Percentiles rank a stretch among this genome's conserved stretches.
Conservation (phyloP, 2,888 invertebrate genomes). For the Perizoma affinitatum region DNA sequence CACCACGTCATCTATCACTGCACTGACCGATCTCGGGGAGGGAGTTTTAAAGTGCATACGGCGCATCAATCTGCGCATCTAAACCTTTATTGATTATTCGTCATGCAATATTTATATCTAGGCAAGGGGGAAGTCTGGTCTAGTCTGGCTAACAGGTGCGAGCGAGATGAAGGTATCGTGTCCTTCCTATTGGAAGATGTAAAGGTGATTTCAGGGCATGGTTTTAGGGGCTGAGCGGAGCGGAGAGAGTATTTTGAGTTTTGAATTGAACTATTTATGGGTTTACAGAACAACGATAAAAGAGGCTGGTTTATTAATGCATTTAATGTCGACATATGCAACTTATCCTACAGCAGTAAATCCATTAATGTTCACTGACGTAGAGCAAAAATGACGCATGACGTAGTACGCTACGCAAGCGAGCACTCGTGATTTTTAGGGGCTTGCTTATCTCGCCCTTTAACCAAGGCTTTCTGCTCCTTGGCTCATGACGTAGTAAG, state of each 20-base stretch:
- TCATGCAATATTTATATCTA: slow-evolving; percentile 26
- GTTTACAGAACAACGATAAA: too few relatives aligned
- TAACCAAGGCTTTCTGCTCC: too few relatives aligned
- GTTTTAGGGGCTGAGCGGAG: slow-evolving; percentile 7
- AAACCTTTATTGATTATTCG: slow-evolving; percentile 30
- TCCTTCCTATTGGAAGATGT: slow-evolving; percentile 1
- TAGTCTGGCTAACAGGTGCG: slow-evolving; percentile 28
- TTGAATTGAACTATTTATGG: too few relatives aligned
- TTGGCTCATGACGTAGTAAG: too few relatives aligned
- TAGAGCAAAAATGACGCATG: too few relatives aligned
- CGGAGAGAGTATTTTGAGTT: not conserved
- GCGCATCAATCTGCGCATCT: slow-evolving; percentile 35
- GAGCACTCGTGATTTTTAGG: too few relatives aligned
- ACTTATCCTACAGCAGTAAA: too few relatives aligned
- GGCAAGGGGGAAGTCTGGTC: slow-evolving; percentile 24
- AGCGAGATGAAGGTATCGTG: slow-evolving; percentile 27
- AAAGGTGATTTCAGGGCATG: slow-evolving; percentile 19
- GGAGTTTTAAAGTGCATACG: slow-evolving; percentile 27
- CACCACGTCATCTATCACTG: slow-evolving; percentile 32
- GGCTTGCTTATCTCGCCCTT: too few relatives aligned
- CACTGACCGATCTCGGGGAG: slow-evolving; percentile 20
- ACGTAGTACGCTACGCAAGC: too few relatives aligned
- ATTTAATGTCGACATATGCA: too few relatives aligned
- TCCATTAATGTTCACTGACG: too few relatives aligned
- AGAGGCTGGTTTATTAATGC: too few relatives aligned